These are phyloP conservation scores for Otus sunia DNA, from an alignment of 2,113 vertebrate genomes.

Conservation along the genomic window DNA sequence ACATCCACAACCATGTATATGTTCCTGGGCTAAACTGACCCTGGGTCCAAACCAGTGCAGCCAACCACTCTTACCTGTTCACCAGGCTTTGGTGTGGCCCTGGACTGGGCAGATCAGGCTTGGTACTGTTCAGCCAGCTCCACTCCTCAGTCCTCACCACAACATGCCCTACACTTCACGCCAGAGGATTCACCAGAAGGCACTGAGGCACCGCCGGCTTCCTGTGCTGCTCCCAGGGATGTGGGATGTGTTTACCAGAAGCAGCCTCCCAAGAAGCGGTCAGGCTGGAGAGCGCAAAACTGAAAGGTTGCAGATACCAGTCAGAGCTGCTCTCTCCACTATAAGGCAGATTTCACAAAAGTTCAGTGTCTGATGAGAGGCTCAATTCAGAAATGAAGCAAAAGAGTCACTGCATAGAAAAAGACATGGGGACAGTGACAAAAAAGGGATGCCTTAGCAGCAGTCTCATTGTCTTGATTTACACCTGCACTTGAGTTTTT, in stretches of 20 bases:
- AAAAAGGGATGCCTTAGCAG: not conserved
- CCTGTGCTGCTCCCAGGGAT: rapidly evolving
- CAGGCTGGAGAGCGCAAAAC: not conserved
- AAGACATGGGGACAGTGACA: not conserved
- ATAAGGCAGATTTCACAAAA: not conserved
- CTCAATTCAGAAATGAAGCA: not conserved
- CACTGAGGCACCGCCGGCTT: not conserved
- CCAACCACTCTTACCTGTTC: not conserved
- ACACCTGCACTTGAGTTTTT: not conserved
- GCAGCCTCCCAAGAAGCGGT: not conserved
- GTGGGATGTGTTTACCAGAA: not conserved
- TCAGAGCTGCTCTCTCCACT: not conserved
- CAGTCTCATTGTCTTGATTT: not conserved
- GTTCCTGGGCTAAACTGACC: not conserved
- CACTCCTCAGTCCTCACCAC: not conserved
- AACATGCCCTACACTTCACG: not conserved
- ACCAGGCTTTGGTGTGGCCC: not conserved
- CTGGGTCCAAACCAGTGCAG: not conserved
- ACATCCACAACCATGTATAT: not conserved
- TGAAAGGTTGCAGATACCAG: not conserved
- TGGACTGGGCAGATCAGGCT: not conserved
- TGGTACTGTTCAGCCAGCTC: rapidly evolving
- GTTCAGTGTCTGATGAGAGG: not conserved
- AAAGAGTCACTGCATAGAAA: not conserved
- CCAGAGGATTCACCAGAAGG: not conserved